Evolutionary conservation across 2,113 vertebrate species (phyloP).

Genomic region (Thomomys bottae): DNA sequence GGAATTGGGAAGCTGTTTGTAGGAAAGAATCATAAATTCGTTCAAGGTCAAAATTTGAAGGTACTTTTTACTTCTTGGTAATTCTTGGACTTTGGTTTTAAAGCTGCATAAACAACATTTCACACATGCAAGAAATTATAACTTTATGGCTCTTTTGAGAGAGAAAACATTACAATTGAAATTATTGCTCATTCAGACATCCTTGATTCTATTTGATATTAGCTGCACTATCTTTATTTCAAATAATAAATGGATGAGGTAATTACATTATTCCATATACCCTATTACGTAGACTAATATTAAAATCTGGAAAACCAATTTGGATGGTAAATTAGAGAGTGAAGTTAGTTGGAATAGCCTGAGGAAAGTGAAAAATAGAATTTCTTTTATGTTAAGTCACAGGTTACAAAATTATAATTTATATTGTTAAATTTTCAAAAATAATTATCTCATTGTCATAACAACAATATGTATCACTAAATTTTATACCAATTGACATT

Average conservation of each 20-base stretch:
- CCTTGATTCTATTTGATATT: slow-evolving; percentile 68
- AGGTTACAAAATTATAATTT: slow-evolving; percentile 64
- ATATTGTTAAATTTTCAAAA: slow-evolving; percentile 14
- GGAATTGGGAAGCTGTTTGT: neutral
- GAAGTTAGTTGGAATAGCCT: slow-evolving; percentile 48
- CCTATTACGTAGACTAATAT: slow-evolving; percentile 64
- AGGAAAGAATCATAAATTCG: slow-evolving; percentile 7
- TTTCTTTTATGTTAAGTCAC: slow-evolving; percentile 53
- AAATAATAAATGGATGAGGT: slow-evolving; percentile 69
- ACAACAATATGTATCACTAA: neutral
- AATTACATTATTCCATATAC: slow-evolving; percentile 68
- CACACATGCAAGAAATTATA: slow-evolving; percentile 51
- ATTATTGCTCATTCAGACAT: slow-evolving; percentile 64
- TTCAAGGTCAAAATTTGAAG: neutral
- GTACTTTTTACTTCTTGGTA: slow-evolving; percentile 14
- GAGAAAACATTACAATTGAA: slow-evolving; percentile 66
- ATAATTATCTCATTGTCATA: neutral
- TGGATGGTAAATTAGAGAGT: slow-evolving; percentile 68
- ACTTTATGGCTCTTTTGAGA: slow-evolving; percentile 59
- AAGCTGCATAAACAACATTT: slow-evolving; percentile 45
- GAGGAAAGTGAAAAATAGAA: slow-evolving; percentile 69
- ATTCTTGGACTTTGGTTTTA: slow-evolving; percentile 30
- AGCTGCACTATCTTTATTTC: slow-evolving; percentile 65
- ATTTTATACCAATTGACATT: slow-evolving; percentile 30
- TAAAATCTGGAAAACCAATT: slow-evolving; percentile 73